Evolutionary conservation across 2,113 vertebrate genomes (phyloP).

Genomic region (Hiodon alosoides): DNA sequence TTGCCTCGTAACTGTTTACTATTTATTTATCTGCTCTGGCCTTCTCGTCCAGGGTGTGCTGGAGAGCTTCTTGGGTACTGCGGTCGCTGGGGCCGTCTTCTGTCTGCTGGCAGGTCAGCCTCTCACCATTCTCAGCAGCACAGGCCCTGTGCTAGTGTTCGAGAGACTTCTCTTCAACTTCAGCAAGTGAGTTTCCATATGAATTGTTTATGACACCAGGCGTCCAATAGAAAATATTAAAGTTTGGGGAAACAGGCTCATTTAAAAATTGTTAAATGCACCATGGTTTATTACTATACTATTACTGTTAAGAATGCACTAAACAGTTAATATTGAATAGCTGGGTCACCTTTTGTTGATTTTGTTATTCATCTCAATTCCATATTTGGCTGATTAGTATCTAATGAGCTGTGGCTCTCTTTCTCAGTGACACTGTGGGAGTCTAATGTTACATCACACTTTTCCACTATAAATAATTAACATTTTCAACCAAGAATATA

Average conservation of each 20-base stretch:
- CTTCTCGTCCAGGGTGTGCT: conserved; percentile 76
- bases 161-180: conserved; percentile 92
- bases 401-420: conserved; percentile 2
- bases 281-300: too few relatives aligned
- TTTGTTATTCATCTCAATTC: conserved; percentile 4
- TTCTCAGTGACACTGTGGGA: conserved; percentile 12
- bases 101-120: conserved; percentile 92
- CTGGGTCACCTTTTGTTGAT: not conserved
- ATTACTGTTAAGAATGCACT: not conserved
- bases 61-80: conserved; percentile 96
- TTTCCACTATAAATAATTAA: conserved; percentile 66
- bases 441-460: conserved; percentile 46
- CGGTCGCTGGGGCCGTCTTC: conserved; percentile 79
- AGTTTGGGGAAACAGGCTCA: not conserved
- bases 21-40: not conserved
- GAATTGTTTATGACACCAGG: not conserved
- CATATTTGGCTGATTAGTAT: conserved; percentile 8
- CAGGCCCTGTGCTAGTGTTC: conserved; percentile 91
- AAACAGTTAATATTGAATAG: too few relatives aligned
- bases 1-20: not conserved
- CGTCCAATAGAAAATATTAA: not conserved
- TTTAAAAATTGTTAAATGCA: not conserved
- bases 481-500: conserved; percentile 36
- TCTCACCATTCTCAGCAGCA: conserved; percentile 94
- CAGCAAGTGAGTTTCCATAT: conserved; percentile 75